Conservation (phyloP, 2,797 vertebrate genomes). For the Antennarius maculatus region DNA sequence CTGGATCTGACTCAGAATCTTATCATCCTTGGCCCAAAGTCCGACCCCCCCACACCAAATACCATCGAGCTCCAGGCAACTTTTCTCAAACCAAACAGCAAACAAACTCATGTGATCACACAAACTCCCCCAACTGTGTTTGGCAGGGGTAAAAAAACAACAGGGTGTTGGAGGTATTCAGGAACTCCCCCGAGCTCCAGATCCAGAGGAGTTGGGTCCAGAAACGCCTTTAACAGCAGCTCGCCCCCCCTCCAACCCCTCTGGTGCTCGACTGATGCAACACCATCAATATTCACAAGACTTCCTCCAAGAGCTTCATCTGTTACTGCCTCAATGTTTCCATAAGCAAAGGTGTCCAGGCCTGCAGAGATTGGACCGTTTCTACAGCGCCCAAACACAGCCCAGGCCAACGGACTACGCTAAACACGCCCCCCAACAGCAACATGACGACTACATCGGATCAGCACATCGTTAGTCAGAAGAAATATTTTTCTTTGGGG, state of each 20-base stretch:
- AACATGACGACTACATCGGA: conserved; percentile 30
- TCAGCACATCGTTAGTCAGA: conserved; percentile 52
- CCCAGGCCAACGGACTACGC: conserved; percentile 54
- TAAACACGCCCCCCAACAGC: conserved; percentile 50
- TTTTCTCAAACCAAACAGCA: no score
- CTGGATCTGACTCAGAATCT: no score
- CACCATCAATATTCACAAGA: conserved; percentile 53
- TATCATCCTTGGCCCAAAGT: no score
- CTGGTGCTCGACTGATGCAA: conserved; percentile 53
- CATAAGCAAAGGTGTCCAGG: conserved; percentile 67
- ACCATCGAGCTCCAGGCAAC: no score
- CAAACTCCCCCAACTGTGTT: no score
- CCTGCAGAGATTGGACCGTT: conserved; percentile 44
- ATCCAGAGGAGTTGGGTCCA: no score
- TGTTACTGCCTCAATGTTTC: conserved; percentile 72
- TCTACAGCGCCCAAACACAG: conserved; percentile 61
- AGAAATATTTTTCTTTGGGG: conserved; percentile 46
- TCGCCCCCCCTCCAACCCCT: not conserved
- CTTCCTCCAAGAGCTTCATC: conserved; percentile 58
- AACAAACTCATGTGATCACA: no score
- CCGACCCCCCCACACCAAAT: no score
- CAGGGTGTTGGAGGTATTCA: no score
- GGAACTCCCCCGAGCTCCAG: no score
- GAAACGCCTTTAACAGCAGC: no score
- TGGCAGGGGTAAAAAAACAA: no score